phyloP scores from a whole-genome alignment of 1,140 invertebrate species.

The Lucilia sericata region DNA sequence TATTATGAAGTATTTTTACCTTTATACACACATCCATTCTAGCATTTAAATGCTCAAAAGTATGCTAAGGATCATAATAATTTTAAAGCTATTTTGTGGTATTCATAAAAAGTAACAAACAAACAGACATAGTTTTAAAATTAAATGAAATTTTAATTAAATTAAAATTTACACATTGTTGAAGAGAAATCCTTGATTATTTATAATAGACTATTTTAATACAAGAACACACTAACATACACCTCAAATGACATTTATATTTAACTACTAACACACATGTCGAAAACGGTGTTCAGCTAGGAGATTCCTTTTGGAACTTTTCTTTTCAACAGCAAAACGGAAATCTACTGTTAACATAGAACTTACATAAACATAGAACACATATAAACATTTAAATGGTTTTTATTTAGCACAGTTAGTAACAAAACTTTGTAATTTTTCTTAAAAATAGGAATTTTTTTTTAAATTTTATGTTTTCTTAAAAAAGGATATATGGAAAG shows the following conservation, averaged over 20 bases:
- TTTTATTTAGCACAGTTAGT: background rate
- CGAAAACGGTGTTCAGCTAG: background rate
- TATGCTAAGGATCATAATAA: slow-evolving; percentile 24
- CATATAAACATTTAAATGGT: background rate
- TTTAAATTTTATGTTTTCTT: too few species aligned
- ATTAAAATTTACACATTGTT: slow-evolving; percentile 17
- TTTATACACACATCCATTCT: background rate
- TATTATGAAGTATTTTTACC: background rate
- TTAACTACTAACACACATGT: background rate
- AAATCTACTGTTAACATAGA: slow-evolving; percentile 27
- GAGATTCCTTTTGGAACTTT: background rate
- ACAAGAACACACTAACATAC: background rate
- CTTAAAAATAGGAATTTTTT: too few species aligned
- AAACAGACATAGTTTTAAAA: background rate
- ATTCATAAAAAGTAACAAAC: too few species aligned
- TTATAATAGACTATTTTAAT: slow-evolving; percentile 6
- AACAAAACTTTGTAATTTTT: background rate
- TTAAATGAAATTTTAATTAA: slow-evolving; percentile 25
- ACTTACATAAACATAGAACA: background rate
- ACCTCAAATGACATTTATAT: slow-evolving; percentile 8
- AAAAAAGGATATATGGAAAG: too few species aligned
- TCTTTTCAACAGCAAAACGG: background rate
- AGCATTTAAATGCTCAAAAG: background rate
- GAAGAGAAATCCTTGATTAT: slow-evolving; percentile 6
- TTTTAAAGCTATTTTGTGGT: slow-evolving; percentile 23